A percentile compares a stretch with the other conserved stretches of the same genome.
Conservation (phyloP, 2,888 invertebrate species). For the Rambutsinella grinnellia region DNA sequence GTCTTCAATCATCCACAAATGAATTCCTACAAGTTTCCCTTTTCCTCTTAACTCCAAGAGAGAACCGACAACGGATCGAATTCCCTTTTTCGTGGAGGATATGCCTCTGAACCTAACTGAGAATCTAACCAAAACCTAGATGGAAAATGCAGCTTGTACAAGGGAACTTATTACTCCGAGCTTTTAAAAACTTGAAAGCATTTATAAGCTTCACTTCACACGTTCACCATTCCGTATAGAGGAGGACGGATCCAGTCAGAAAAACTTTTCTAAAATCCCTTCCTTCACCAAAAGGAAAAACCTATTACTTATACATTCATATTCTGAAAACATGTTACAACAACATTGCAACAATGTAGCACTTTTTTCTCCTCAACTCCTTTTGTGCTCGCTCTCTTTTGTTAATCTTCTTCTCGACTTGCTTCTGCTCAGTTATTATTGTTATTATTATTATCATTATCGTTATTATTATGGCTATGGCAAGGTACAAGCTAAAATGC, state of each 20-base stretch:
- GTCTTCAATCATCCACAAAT: constrained; percentile 51
- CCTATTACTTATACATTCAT: constrained; percentile 12
- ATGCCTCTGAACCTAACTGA: background rate
- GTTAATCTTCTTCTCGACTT: too few relatives aligned
- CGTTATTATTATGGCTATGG: background rate
- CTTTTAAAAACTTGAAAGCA: constrained; percentile 15
- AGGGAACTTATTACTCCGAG: background rate
- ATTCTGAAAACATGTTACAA: background rate
- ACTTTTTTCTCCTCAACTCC: constrained; percentile 6
- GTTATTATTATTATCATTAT: constrained; percentile 15
- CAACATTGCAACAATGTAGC: constrained; percentile 28
- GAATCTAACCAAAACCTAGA: background rate
- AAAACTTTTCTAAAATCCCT: constrained; percentile 4
- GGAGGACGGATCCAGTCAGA: background rate
- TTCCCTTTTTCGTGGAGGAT: background rate
- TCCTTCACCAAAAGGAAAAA: background rate
- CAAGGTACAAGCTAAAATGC: background rate
- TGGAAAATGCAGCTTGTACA: too few relatives aligned
- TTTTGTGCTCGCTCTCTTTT: constrained; percentile 8
- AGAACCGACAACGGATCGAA: background rate
- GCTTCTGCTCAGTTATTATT: background rate
- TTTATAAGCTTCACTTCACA: constrained; percentile 13
- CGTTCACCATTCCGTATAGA: constrained; percentile 13
- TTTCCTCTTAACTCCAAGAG: constrained; percentile 6
- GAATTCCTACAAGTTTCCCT: constrained; percentile 50